Evolutionary conservation across 2,888 invertebrate species (phyloP), one percentile per base, ranked within the genome.

Genomic region (Limulus polyphemus): DNA sequence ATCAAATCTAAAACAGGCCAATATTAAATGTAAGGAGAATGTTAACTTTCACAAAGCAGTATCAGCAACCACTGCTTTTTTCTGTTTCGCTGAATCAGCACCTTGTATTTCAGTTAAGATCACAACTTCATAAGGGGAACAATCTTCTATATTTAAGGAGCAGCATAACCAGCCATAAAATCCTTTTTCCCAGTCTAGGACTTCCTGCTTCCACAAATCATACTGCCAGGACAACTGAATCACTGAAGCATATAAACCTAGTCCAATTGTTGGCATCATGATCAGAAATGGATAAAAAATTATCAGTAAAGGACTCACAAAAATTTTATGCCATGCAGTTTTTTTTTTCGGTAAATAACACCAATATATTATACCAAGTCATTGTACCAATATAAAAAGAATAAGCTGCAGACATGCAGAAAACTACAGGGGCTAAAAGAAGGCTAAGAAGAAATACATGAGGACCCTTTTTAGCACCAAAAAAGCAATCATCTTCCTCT

Each of bases 101-200:
- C 32, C 32, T 52, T 63, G 61, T 14, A 66, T 61, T 60, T 66
- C 66, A 5, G 66, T 67, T 12, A 75, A 64, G 12, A 84, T 77
- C 2, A 85, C 83, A 61, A 84, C 83, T 74, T 87, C 85, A 75
- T 87, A 87, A 0, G 87, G 87, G 69, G 86, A 83, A 72, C 87
- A 87, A 71, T 86, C 84, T 14, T 85, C 83, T 69, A 87, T 77
- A 63, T 81, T 81, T 49, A 87, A 70, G 52, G 80, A 77, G 62
- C 83, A 81, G 73, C 87, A 87, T 16, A 87, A 76, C 86, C 86
- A 87, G 10, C 87, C 87, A 69, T 84, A 87, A 76, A 87, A 87
- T 0, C 87, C 87, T 75, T 87, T 87, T 71, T 87, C 87, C 72
- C 84, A 82, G 75, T 87, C 87, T 62, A 81, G 81, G 3, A 86